Evolutionary conservation across 2,113 vertebrate genomes (phyloP).

Genomic region (Nycticebus coucang): DNA sequence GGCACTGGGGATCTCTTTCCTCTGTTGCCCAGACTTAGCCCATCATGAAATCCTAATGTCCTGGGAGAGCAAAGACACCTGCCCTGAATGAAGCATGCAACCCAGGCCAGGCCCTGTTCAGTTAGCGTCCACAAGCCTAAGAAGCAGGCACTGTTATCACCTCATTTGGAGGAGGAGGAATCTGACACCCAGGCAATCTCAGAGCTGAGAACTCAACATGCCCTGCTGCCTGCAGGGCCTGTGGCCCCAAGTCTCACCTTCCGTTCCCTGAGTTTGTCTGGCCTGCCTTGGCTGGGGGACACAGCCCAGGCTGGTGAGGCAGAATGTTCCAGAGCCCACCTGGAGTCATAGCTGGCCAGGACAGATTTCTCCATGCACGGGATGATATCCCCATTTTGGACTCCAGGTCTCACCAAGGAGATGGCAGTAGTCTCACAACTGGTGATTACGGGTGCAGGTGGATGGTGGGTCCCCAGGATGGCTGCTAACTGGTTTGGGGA

Average conservation of each 20-base stretch:
- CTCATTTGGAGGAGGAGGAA: background rate
- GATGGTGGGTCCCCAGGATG: too few species aligned
- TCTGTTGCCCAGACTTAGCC: background rate
- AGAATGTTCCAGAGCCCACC: background rate
- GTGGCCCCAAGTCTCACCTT: accelerated
- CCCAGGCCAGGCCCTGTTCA: accelerated
- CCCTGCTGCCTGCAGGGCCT: background rate
- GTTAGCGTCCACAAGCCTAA: accelerated
- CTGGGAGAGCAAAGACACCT: background rate
- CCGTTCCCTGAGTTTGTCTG: background rate
- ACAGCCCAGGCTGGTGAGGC: background rate
- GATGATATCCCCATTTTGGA: accelerated
- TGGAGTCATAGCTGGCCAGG: background rate
- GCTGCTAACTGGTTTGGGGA: background rate
- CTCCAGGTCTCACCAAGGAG: background rate
- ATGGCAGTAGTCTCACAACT: background rate
- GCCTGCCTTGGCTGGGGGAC: background rate
- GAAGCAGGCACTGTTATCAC: background rate
- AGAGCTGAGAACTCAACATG: background rate
- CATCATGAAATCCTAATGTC: background rate
- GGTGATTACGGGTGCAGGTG: accelerated
- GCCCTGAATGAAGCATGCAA: accelerated
- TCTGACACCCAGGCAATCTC: background rate
- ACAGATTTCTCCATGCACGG: background rate
- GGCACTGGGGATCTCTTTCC: background rate